Conservation (phyloP, 2,113 vertebrate species). For the Ahaetulla prasina region DNA sequence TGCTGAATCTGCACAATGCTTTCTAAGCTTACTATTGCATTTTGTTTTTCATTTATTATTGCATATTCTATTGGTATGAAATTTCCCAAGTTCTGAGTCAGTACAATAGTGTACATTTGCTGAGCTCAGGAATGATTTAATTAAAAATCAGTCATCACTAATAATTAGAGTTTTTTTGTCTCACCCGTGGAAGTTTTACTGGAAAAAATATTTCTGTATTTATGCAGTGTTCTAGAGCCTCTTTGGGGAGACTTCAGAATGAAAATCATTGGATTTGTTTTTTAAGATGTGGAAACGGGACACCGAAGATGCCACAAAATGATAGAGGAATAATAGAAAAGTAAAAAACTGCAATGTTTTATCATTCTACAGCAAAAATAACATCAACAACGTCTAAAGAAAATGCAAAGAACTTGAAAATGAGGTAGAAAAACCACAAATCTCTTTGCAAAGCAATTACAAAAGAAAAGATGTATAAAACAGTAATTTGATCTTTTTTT, state of each 20-base stretch:
- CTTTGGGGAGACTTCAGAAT: not conserved
- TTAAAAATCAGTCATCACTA: not conserved
- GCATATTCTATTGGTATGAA: not conserved
- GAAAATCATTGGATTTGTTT: not conserved
- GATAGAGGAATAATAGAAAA: not conserved
- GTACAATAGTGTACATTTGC: not conserved
- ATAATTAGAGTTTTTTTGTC: not conserved
- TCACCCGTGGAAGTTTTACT: not conserved
- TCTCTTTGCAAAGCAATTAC: not conserved
- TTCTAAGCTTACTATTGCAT: not conserved
- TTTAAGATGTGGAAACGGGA: not conserved
- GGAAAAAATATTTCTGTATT: constrained; percentile 8
- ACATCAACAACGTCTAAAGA: not conserved
- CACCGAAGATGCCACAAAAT: not conserved
- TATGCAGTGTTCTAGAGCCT: not conserved
- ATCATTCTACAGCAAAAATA: not conserved
- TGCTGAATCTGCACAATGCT: not conserved
- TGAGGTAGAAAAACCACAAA: not conserved
- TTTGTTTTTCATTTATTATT: not conserved
- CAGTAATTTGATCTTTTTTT: not conserved
- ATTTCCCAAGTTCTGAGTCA: not conserved
- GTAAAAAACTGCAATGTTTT: not conserved
- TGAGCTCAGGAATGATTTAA: not conserved
- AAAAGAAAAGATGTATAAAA: not conserved
- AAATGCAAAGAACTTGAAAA: not conserved